These are phyloP conservation scores for Chaetogeoica ovagalla DNA, from an alignment of 2,888 invertebrate species.

Conservation along the genomic window DNA sequence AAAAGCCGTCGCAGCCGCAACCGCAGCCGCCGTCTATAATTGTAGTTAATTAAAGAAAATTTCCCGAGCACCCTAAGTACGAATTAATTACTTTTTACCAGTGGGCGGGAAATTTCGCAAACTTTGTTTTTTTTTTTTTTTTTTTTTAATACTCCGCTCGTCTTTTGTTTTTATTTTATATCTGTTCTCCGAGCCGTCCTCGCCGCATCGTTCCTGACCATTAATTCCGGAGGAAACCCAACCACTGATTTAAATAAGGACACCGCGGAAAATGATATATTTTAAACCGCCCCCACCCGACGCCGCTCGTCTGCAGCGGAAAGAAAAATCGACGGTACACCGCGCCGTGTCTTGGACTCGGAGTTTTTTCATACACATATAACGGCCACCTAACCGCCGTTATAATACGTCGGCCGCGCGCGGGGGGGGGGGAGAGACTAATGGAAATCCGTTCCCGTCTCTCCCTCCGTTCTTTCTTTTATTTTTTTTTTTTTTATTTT, in stretches of 20 bases:
- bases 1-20: slow-evolving; percentile 1
- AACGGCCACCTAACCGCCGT: slow-evolving; percentile 4
- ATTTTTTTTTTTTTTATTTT: neutral
- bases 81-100: slow-evolving; percentile 53
- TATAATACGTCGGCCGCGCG: slow-evolving; percentile 8
- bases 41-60: slow-evolving; percentile 53
- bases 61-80: slow-evolving; percentile 52
- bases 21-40: slow-evolving; percentile 34
- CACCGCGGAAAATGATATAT: slow-evolving; percentile 30
- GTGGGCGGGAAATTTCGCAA: slow-evolving; percentile 52
- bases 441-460: slow-evolving; percentile 31
- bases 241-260: slow-evolving; percentile 52
- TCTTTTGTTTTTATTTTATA: slow-evolving; percentile 35
- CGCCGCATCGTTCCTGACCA: slow-evolving; percentile 42
- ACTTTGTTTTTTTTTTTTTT: slow-evolving; percentile 53
- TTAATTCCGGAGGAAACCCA: slow-evolving; percentile 53
- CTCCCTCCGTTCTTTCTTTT: slow-evolving; percentile 29
- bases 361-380: slow-evolving; percentile 32
- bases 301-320: neutral
- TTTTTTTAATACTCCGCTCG: slow-evolving; percentile 19
- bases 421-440: too few relatives aligned
- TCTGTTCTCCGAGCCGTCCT: slow-evolving; percentile 17
- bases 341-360: slow-evolving; percentile 15
- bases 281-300: neutral
- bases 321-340: slow-evolving; percentile 37